Conservation (phyloP, 2,888 invertebrate species). For the Pocota personata region DNA sequence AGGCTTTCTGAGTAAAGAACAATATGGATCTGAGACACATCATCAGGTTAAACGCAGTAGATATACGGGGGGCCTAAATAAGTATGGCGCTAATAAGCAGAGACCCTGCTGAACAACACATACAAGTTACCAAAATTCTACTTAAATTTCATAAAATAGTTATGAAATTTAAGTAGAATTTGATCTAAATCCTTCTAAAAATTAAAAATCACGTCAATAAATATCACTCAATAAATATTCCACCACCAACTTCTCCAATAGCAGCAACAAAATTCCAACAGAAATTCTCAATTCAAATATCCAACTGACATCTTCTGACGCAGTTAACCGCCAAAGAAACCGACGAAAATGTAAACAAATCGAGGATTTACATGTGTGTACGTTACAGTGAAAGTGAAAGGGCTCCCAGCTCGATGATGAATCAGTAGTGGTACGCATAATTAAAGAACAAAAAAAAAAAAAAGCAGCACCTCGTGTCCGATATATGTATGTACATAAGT, state of each 20-base stretch:
- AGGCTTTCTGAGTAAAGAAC: too few species aligned
- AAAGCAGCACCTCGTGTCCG: neutral
- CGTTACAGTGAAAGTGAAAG: conserved; percentile 45
- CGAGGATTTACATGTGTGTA: neutral
- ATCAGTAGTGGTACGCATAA: neutral
- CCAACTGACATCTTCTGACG: conserved; percentile 8
- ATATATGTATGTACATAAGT: neutral
- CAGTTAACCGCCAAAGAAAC: neutral
- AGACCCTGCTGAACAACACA: too few species aligned
- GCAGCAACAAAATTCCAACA: neutral
- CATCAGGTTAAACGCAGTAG: too few species aligned
- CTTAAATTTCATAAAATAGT: too few species aligned
- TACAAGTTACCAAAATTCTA: too few species aligned
- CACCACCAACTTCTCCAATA: neutral
- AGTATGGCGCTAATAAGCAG: too few species aligned
- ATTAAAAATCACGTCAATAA: too few species aligned
- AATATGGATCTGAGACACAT: too few species aligned
- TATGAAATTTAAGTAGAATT: too few species aligned
- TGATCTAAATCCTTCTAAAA: too few species aligned
- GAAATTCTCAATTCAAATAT: neutral
- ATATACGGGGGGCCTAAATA: too few species aligned
- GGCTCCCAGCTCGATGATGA: conserved; percentile 11
- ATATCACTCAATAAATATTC: neutral
- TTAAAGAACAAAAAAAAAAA: neutral
- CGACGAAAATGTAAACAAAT: conserved; percentile 40